phyloP scores from a whole-genome alignment of 2,113 vertebrate genomes.

The Petrocephalus zakoni region DNA sequence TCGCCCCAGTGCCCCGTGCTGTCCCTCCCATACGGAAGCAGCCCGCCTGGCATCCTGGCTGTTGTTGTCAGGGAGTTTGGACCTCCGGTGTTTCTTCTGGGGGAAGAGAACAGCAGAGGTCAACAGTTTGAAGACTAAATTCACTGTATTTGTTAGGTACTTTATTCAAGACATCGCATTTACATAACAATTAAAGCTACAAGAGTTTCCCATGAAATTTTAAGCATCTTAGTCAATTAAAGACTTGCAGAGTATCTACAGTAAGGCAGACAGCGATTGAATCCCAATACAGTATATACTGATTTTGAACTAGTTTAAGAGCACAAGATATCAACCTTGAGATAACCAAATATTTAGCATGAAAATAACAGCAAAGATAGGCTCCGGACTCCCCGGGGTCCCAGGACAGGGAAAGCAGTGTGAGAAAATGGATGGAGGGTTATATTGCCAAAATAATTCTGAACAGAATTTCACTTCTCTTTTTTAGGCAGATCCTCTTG shows the following conservation, averaged over 20 bases:
- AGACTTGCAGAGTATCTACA: neutral
- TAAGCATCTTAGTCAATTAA: neutral
- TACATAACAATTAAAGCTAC: neutral
- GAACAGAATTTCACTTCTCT: neutral
- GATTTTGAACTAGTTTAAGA: neutral
- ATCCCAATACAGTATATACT: neutral
- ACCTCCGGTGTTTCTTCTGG: conserved; percentile 74
- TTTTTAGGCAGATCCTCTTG: neutral
- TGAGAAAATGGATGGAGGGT: too few species aligned
- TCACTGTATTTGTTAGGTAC: neutral
- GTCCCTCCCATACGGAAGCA: conserved; percentile 60
- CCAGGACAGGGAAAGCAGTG: too few species aligned
- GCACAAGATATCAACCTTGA: neutral
- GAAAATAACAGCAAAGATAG: neutral
- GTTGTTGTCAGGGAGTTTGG: conserved; percentile 77
- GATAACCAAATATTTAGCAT: neutral
- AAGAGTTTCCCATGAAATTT: neutral
- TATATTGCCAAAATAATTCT: neutral
- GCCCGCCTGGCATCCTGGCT: conserved; percentile 68
- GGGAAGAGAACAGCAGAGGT: neutral
- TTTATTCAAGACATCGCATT: neutral
- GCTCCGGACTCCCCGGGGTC: too few species aligned
- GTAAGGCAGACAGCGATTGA: neutral
- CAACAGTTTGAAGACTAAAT: neutral
- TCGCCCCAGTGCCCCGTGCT: conserved; percentile 53